These are phyloP conservation scores for Bombus soroeensis DNA, from an alignment of 1,140 invertebrate genomes.

Conservation along the genomic window DNA sequence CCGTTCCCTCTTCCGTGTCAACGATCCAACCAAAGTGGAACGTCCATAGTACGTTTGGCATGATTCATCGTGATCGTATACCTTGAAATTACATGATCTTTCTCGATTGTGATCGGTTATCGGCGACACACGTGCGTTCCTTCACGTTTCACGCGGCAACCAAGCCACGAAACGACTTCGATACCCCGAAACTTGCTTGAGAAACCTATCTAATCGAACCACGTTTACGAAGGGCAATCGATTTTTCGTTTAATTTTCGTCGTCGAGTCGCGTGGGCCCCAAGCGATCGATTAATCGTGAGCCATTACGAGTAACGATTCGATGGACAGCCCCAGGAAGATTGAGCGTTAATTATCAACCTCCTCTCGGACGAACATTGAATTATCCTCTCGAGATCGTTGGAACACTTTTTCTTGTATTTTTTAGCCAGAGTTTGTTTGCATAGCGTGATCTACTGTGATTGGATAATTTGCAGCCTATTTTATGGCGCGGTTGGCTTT, in stretches of 20 bases:
- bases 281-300: conserved; percentile 31
- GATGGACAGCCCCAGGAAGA: conserved; percentile 4
- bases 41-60: neutral
- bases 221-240: neutral
- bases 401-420: neutral
- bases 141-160: neutral
- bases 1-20: neutral
- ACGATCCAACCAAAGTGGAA: neutral
- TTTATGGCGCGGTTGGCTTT: neutral
- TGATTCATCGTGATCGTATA: conserved; percentile 11
- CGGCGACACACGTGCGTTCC: neutral
- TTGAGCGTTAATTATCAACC: conserved; percentile 8
- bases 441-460: neutral
- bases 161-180: neutral
- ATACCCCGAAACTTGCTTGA: neutral
- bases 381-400: conserved; percentile 10
- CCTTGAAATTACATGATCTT: neutral
- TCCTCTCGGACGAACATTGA: conserved; percentile 3
- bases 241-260: conserved; percentile 28
- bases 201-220: too few relatives aligned
- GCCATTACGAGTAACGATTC: conserved; percentile 3
- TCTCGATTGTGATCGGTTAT: neutral
- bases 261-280: neutral
- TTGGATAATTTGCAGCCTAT: neutral
- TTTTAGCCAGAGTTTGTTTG: neutral